Evolutionary conservation across 2,113 vertebrate genomes (phyloP).

Genomic region (Tychaedon coryphoeus): DNA sequence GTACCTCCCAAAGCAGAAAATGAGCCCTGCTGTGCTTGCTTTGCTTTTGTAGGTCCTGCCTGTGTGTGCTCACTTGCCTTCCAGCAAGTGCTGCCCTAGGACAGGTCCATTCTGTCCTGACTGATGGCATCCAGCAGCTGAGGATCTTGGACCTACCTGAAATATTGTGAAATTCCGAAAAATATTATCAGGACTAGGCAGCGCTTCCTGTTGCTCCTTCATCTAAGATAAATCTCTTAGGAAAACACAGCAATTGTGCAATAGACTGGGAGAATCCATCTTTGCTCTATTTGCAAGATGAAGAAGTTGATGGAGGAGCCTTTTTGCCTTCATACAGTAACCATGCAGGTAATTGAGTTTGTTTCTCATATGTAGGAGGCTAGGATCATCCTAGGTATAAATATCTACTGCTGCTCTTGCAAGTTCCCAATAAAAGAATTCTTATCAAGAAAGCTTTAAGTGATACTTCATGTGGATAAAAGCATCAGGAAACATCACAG

Average conservation of each 20-base stretch:
- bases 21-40: neutral
- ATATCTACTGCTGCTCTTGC: neutral
- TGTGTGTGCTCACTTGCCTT: neutral
- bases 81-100: neutral
- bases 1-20: neutral
- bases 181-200: neutral
- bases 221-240: neutral
- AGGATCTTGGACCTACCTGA: neutral
- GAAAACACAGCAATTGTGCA: neutral
- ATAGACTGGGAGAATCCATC: neutral
- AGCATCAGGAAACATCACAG: neutral
- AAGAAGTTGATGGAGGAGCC: neutral
- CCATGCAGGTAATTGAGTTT: neutral
- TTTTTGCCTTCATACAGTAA: neutral
- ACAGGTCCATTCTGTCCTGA: neutral
- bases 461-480: neutral
- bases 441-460: neutral
- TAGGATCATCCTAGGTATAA: neutral
- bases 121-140: neutral
- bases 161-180: neutral
- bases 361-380: neutral
- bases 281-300: neutral
- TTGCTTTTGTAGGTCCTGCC: neutral
- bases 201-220: neutral
- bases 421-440: neutral